These are phyloP conservation scores for Parazoanthus swiftii DNA, from an alignment of 92 coral and sea anemone genomes.

Conservation along the genomic window DNA sequence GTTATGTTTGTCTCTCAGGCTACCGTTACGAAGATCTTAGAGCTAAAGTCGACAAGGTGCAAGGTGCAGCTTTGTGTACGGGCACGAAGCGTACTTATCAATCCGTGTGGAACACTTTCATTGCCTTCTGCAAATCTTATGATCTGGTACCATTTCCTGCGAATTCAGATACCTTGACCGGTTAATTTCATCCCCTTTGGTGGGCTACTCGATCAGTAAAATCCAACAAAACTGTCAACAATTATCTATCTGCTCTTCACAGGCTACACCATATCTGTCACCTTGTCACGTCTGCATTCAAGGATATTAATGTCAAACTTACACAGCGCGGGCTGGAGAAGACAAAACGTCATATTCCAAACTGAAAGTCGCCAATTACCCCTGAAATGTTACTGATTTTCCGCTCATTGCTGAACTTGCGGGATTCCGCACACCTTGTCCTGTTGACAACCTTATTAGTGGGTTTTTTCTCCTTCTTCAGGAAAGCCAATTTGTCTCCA, in stretches of 20 bases:
- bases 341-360: conserved; percentile 26
- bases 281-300: conserved; percentile 21
- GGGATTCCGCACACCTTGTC: conserved; percentile 37
- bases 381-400: conserved; percentile 26
- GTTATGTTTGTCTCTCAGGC: conserved; percentile 31
- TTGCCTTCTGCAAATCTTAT: conserved; percentile 27
- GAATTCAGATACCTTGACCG: background rate
- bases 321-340: conserved; percentile 33
- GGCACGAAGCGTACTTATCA: conserved; percentile 34
- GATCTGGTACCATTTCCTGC: conserved; percentile 38
- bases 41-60: background rate
- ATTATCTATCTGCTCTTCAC: conserved; percentile 21
- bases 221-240: conserved; percentile 36
- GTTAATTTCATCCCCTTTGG: conserved; percentile 30
- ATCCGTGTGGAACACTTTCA: conserved; percentile 32
- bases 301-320: conserved; percentile 28
- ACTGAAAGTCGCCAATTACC: conserved; percentile 23
- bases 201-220: conserved; percentile 41
- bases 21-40: conserved; percentile 7
- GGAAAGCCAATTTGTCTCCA: conserved; percentile 17
- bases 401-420: conserved; percentile 8
- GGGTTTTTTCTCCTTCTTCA: conserved; percentile 37
- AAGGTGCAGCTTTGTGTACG: conserved; percentile 23
- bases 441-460: conserved; percentile 27
- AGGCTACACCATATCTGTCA: conserved; percentile 3